Percentiles rank a stretch among this genome's conserved stretches.
phyloP scores from a whole-genome alignment of 2,888 invertebrate species.

The Allophyes oxyacanthae region DNA sequence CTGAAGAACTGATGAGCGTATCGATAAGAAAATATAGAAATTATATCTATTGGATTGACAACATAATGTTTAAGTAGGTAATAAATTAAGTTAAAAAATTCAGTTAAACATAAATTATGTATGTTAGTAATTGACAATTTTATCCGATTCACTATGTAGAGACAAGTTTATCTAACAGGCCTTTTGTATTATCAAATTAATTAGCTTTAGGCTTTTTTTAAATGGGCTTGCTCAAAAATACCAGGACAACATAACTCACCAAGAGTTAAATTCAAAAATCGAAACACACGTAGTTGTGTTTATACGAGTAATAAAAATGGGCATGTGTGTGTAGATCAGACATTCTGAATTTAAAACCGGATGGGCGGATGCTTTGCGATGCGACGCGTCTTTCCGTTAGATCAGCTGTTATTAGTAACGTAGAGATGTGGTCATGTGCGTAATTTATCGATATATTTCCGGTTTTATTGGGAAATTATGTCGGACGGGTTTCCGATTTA shows the following conservation, averaged over 20 bases:
- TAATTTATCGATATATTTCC: constrained; percentile 45
- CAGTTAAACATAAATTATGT: too few species aligned
- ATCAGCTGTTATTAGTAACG: constrained; percentile 53
- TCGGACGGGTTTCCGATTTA: constrained; percentile 7
- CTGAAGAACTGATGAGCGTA: too few species aligned
- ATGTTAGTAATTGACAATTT: too few species aligned
- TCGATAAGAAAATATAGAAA: too few species aligned
- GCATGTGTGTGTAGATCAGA: constrained; percentile 34
- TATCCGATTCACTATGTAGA: too few species aligned
- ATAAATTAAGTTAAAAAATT: too few species aligned
- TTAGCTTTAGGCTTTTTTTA: too few species aligned
- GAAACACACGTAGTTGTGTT: constrained; percentile 22
- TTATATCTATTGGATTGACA: too few species aligned
- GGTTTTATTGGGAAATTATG: constrained; percentile 19
- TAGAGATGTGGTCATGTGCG: constrained; percentile 36
- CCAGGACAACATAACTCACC: constrained; percentile 10
- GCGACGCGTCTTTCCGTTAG: constrained; percentile 51
- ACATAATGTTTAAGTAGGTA: too few species aligned
- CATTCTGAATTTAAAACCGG: constrained; percentile 43
- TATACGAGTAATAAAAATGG: constrained; percentile 19
- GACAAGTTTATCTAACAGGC: too few species aligned
- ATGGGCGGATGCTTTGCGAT: constrained; percentile 55
- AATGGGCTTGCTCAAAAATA: constrained; percentile 13
- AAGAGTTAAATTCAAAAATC: constrained; percentile 17
- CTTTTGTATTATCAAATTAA: too few species aligned